Base-by-base conservation (phyloP, 2,888 invertebrate species). In the Pterobdella sp. region DNA sequence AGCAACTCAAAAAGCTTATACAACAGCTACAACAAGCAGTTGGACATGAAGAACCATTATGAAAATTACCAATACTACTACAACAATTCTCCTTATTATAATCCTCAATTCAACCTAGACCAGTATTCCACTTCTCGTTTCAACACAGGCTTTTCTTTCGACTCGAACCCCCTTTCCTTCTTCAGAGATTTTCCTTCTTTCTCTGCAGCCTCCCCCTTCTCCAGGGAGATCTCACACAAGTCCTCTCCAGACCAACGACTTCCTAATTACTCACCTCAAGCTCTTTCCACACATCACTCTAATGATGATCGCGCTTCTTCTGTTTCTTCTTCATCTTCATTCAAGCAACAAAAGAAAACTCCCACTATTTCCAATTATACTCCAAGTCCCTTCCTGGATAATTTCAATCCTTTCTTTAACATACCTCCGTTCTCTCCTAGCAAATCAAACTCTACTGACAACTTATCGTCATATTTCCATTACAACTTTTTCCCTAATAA, bases 101-200 rank as follows among this genome's bases (percentile, higher is more conserved):
- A 56, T 56, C 60, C 60, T 26, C 60, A 56, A 22, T 56, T 56
- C 60, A 56, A 56, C 26, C 60, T 56, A 26, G 60, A 56, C 60
- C 7, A 26, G 10, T 56, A 56, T 26, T 56, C 60, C 60, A 7
- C 60, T 3, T 56, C 60, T 3, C 60, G 60, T 22, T 56, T 56
- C 60, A 56, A 56, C n/a, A 3, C 60, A 4, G 60, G 14, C 60
- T 56, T 56, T 26, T 56, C 60, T 3, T 56, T 56, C 60, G 60
- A 56, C 7, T 56, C 60, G 60, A 56, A 56, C 26, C 60, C 60
- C 26, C n/a, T 56, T 4, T 56, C 60, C 4, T 56, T 56, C 60
- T 56, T 56, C 60, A 56, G 60, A 22, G 60, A 56, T 26, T 14
- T 56, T 22, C 10, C 60, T 26, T 56, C 60, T n/a, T 56, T 56